phyloP scores from a whole-genome alignment of 2,888 invertebrate species.

The Thereva unica region DNA sequence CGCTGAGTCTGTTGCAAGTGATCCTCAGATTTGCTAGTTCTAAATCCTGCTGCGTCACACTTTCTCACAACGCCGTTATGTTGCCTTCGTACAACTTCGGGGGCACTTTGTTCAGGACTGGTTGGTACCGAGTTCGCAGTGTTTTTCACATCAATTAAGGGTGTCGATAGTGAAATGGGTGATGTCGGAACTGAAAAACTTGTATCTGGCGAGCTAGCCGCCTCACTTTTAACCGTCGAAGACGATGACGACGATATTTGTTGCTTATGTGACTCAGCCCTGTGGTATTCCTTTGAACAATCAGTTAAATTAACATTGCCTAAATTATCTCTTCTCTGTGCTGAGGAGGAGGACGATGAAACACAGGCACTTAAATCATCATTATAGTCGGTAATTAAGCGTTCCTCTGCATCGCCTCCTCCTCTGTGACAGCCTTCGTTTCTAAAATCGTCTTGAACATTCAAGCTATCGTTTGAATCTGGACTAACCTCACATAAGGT shows the following conservation, averaged over 20 bases:
- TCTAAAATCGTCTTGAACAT: constrained; percentile 37
- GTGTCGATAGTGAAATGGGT: constrained; percentile 59
- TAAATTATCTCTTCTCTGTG: constrained; percentile 34
- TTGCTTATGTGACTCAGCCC: constrained; percentile 17
- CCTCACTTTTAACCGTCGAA: constrained; percentile 55
- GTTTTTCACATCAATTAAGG: constrained; percentile 56
- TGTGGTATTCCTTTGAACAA: constrained; percentile 10
- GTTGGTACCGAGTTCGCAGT: constrained; percentile 69
- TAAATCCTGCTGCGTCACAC: constrained; percentile 70
- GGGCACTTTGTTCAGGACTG: constrained; percentile 64
- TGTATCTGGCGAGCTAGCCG: constrained; percentile 45
- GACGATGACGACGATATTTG: constrained; percentile 53
- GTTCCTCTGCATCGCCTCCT: constrained; percentile 38
- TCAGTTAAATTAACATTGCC: constrained; percentile 12
- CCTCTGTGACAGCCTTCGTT: constrained; percentile 43
- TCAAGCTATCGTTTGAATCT: constrained; percentile 7
- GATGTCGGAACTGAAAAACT: constrained; percentile 60
- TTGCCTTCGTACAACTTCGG: constrained; percentile 54
- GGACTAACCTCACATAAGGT: not conserved
- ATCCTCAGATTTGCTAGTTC: constrained; percentile 90
- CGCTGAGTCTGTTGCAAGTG: constrained; percentile 73
- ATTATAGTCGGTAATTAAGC: constrained; percentile 36
- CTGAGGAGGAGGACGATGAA: constrained; percentile 46
- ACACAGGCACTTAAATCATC: constrained; percentile 46
- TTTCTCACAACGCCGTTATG: constrained; percentile 61